Percentiles rank a stretch among this genome's conserved stretches.
These are phyloP conservation scores for Busseola fusca DNA, from an alignment of 2,888 invertebrate genomes.

Conservation along the genomic window DNA sequence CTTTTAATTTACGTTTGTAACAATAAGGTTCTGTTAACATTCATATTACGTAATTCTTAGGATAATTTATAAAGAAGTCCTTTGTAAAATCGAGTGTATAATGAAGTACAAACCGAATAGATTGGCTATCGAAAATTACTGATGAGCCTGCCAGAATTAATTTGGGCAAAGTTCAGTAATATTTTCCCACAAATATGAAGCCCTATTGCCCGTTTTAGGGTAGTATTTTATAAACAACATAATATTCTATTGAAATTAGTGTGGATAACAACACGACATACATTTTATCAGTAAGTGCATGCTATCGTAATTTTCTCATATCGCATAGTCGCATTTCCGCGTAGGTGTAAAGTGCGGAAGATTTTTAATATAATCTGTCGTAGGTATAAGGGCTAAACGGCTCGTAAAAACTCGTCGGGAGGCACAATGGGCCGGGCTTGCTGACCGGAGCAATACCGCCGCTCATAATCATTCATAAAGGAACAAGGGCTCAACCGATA, in stretches of 20 bases:
- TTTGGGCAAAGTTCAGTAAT: constrained; percentile 23
- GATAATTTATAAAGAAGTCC: constrained; percentile 20
- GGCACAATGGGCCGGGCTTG: neutral
- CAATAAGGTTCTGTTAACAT: constrained; percentile 30
- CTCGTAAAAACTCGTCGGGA: constrained; percentile 3
- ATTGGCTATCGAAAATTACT: constrained; percentile 27
- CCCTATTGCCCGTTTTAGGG: neutral
- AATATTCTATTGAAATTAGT: constrained; percentile 5
- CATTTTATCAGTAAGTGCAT: constrained; percentile 18
- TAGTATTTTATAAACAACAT: constrained; percentile 1
- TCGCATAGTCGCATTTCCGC: constrained; percentile 17
- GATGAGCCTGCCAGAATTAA: constrained; percentile 29
- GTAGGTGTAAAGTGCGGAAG: constrained; percentile 4
- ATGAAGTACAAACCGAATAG: constrained; percentile 10
- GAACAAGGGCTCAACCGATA: constrained; percentile 23
- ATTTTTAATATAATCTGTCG: constrained; percentile 24
- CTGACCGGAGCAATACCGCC: constrained; percentile 23
- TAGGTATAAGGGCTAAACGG: constrained; percentile 11
- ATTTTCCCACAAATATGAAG: constrained; percentile 14
- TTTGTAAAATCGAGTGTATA: constrained; percentile 16
- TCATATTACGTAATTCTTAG: constrained; percentile 27
- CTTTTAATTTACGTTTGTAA: constrained; percentile 53
- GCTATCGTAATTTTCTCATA: constrained; percentile 18
- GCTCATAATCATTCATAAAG: constrained; percentile 41
- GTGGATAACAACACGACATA: neutral